Conservation (phyloP, 2,888 invertebrate species). For the Lasioglossum marginatum region DNA sequence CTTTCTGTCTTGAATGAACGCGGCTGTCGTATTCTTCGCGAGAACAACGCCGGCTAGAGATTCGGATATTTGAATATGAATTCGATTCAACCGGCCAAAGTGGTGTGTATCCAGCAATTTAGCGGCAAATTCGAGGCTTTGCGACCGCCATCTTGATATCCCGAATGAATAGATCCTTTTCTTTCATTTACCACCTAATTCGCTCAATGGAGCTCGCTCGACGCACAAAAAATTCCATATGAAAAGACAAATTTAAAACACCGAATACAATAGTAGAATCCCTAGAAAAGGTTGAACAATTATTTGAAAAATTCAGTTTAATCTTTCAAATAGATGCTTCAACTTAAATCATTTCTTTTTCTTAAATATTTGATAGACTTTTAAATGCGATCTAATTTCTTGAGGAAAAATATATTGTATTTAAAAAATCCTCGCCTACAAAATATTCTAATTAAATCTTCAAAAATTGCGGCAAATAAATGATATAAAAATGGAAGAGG, state of each 20-base stretch:
- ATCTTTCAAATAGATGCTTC: too few species aligned
- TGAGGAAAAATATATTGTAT: not conserved
- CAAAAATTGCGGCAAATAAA: not conserved
- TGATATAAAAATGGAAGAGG: not conserved
- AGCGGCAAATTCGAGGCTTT: not conserved
- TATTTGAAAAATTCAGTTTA: not conserved
- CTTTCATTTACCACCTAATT: not conserved
- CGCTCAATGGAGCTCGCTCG: not conserved
- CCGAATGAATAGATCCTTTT: not conserved
- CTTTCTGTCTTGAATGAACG: not conserved
- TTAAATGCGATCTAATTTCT: not conserved
- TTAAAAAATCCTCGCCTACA: not conserved
- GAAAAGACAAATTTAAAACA: not conserved
- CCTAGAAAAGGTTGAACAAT: not conserved
- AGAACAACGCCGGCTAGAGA: not conserved
- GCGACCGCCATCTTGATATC: not conserved
- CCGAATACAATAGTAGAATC: not conserved
- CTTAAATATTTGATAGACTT: not conserved
- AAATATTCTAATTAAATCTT: not conserved
- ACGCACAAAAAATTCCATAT: not conserved
- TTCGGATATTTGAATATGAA: constrained; percentile 8
- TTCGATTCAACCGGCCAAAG: not conserved
- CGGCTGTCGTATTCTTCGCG: not conserved
- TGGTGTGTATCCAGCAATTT: not conserved
- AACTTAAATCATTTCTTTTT: too few species aligned